Evolutionary conservation across 2,113 vertebrate genomes (phyloP), one percentile per base, ranked within the genome.

Genomic region (Strigops habroptila): DNA sequence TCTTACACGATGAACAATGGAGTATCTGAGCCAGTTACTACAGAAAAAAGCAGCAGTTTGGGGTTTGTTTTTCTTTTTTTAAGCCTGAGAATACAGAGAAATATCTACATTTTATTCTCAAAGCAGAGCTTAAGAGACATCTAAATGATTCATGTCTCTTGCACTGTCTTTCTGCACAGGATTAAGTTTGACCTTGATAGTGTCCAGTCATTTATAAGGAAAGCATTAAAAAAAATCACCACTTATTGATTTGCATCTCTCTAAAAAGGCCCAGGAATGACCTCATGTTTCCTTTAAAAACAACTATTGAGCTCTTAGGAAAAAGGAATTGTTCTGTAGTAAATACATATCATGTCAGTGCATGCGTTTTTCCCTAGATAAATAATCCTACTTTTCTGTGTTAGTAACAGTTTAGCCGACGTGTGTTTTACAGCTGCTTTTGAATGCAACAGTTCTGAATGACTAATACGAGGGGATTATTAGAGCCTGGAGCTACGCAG

Each of bases 371-470:
- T 37, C 77, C 57, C 51, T 57, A 71, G 73, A 82, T 93, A 87
- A 94, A 91, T 71, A 84, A 91, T 89, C 80, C 57, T 80, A 6
- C 82, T 82, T 91, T 94, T 77, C 79, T 79, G 67, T 68, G 35
- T 77, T 83, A 68, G 74, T 88, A 90, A 51, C 79, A 70, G 86
- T 89, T 96, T 82, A 95, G 74, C 67, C 89, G 90, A 73, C 82
- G 67, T 84, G 92, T 95, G 86, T 88, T 96, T 89, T 95, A 95
- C 78, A 95, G 86, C 70, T 91, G 79, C 91, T 93, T 95, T 96
- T 92, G 91, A 94, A 53, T 0, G 1, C 76, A 87, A 14, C 70
- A 24, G 28, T 73, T 93, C 62, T 59, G 95, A 93, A 60, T 91
- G 79, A 86, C 71, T 87, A 90, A 94, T 78, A 37, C 2, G 1